phyloP scores from a whole-genome alignment of 2,113 vertebrate species.

The Cyrtonyx montezumae region DNA sequence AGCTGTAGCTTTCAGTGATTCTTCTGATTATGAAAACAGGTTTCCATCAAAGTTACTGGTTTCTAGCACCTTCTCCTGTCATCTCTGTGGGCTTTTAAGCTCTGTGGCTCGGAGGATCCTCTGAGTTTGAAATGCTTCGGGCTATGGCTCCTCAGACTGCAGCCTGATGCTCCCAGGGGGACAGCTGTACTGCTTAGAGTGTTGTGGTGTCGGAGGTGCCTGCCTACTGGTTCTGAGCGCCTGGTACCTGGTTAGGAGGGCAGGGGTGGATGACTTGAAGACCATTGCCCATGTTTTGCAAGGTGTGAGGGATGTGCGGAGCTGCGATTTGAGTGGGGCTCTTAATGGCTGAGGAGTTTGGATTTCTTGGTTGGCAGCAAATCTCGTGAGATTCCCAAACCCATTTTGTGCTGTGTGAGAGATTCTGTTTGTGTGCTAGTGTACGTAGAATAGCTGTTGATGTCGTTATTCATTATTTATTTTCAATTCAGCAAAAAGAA shows the following conservation, averaged over 20 bases:
- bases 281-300: accelerated
- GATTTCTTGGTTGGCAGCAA: background rate
- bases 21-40: background rate
- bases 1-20: background rate
- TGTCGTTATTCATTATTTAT: background rate
- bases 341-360: background rate
- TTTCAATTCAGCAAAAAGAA: background rate
- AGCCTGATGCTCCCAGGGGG: background rate
- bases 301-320: background rate
- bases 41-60: background rate
- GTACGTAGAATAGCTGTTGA: background rate
- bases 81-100: background rate
- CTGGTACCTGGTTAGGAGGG: background rate
- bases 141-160: background rate
- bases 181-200: background rate
- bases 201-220: background rate
- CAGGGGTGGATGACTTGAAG: background rate
- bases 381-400: background rate
- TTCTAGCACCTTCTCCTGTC: background rate
- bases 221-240: background rate
- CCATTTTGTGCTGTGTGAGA: background rate
- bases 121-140: background rate
- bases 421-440: background rate
- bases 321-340: background rate
- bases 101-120: background rate